Conservation (phyloP, 2,797 vertebrate species). For the Lemur catta region DNA sequence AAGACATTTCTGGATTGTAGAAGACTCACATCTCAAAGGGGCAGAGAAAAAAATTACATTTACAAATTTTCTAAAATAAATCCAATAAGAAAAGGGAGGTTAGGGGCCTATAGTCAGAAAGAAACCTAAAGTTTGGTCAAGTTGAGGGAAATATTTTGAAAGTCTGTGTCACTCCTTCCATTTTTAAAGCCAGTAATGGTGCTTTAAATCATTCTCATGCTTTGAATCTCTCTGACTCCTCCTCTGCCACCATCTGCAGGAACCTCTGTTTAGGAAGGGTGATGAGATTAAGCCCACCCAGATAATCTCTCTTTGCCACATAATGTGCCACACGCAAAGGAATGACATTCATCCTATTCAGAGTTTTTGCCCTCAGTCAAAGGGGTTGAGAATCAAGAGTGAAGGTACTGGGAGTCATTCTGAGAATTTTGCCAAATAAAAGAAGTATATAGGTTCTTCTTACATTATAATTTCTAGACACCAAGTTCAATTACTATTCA, state of each 20-base stretch:
- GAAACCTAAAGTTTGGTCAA: background rate
- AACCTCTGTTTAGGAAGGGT: background rate
- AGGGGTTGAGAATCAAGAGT: background rate
- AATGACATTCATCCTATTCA: background rate
- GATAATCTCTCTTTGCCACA: background rate
- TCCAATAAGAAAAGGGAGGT: background rate
- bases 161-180: fast-evolving
- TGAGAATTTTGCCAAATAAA: background rate
- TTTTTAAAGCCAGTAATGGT: background rate
- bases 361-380: background rate
- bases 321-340: background rate
- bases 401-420: background rate
- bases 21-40: background rate
- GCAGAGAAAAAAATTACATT: background rate
- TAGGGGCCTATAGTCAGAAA: background rate
- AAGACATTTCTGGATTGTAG: background rate
- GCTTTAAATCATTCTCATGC: background rate
- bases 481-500: background rate
- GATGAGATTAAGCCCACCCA: background rate
- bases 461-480: background rate
- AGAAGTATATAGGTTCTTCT: background rate
- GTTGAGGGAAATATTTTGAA: background rate
- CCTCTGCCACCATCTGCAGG: background rate
- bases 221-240: background rate
- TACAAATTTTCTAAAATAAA: background rate